phyloP scores from a whole-genome alignment of 1,140 invertebrate species.

The Solenopsis invicta region DNA sequence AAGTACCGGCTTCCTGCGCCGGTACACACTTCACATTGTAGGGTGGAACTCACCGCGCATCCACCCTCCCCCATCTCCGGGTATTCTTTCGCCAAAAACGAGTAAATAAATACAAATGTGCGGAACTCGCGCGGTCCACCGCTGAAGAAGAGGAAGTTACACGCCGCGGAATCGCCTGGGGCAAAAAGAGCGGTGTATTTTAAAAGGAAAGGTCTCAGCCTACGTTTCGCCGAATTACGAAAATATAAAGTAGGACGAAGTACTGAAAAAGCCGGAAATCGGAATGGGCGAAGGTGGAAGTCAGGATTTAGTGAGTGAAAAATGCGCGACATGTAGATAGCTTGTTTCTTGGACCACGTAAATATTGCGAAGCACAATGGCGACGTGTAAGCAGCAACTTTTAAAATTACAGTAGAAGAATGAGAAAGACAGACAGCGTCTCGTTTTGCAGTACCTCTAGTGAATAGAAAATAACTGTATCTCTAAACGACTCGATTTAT shows the following conservation, averaged over 20 bases:
- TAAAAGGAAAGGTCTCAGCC: slow-evolving; percentile 40
- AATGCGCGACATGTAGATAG: not conserved
- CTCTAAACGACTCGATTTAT: not conserved
- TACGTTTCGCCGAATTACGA: not conserved
- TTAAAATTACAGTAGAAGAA: not conserved
- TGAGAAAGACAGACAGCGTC: not conserved
- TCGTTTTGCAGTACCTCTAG: not conserved
- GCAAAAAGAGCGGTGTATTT: not conserved
- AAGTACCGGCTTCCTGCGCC: slow-evolving; percentile 69
- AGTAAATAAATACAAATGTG: slow-evolving; percentile 74
- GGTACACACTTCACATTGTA: slow-evolving; percentile 73
- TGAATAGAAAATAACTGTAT: not conserved
- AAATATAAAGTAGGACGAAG: not conserved
- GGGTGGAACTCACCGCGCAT: slow-evolving; percentile 38
- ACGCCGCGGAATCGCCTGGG: slow-evolving; percentile 29
- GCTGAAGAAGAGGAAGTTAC: slow-evolving; percentile 47
- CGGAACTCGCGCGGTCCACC: slow-evolving; percentile 16
- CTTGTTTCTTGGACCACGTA: not conserved
- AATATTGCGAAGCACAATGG: not conserved
- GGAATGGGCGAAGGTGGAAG: not conserved
- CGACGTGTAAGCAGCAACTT: not conserved
- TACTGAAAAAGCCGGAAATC: not conserved
- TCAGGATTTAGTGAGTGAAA: not conserved
- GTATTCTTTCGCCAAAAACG: slow-evolving; percentile 73
- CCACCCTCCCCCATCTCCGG: slow-evolving; percentile 31